phyloP scores from a whole-genome alignment of 2,797 vertebrate species.

The Sebastes steindachneri region DNA sequence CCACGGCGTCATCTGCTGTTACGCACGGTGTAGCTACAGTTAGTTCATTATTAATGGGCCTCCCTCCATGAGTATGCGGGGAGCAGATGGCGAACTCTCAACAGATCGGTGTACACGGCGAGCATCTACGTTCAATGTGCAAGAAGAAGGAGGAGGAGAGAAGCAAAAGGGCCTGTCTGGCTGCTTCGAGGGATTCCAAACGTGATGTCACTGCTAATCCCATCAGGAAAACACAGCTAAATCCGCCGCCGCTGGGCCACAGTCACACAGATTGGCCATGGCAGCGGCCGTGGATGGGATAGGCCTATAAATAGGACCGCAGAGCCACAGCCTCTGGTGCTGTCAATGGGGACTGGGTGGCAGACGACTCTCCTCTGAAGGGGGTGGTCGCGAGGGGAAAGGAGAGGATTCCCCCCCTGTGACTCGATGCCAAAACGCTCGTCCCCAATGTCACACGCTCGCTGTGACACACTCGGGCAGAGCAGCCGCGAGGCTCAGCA shows the following conservation, averaged over 20 bases:
- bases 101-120: slow-evolving; percentile 37
- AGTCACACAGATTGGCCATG: slow-evolving; percentile 74
- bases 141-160: neutral
- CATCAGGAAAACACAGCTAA: slow-evolving; percentile 68
- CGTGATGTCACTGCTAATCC: slow-evolving; percentile 76
- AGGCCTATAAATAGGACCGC: slow-evolving; percentile 71
- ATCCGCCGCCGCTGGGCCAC: slow-evolving; percentile 56
- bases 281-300: slow-evolving; percentile 60
- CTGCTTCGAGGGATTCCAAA: slow-evolving; percentile 75
- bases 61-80: slow-evolving; percentile 32
- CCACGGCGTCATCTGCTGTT: slow-evolving; percentile 15
- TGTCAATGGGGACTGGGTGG: slow-evolving; percentile 67
- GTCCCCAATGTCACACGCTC: slow-evolving; percentile 56
- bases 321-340: slow-evolving; percentile 67
- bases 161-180: slow-evolving; percentile 34
- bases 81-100: slow-evolving; percentile 65
- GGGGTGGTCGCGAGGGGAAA: slow-evolving; percentile 18
- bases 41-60: slow-evolving; percentile 57
- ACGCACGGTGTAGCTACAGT: slow-evolving; percentile 17
- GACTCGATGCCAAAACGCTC: slow-evolving; percentile 66
- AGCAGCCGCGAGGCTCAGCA: slow-evolving; percentile 26
- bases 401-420: slow-evolving; percentile 67
- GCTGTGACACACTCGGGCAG: slow-evolving; percentile 42
- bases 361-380: slow-evolving; percentile 47
- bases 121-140: slow-evolving; percentile 7